These are phyloP conservation scores for Gymnopithys bicolor DNA, from an alignment of 2,797 vertebrate genomes.

Conservation along the genomic window DNA sequence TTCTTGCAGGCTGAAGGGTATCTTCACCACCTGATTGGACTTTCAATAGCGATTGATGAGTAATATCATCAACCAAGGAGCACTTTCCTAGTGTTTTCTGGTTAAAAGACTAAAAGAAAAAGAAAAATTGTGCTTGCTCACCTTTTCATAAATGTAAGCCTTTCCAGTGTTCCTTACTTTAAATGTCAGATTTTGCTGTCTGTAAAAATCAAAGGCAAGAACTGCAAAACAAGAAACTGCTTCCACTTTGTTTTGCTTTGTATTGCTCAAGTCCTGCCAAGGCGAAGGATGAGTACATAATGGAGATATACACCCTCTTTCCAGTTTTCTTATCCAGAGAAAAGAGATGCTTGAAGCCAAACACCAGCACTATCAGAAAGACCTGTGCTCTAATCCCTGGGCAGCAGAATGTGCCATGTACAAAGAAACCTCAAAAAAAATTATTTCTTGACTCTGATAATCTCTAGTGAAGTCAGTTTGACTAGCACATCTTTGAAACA, in stretches of 20 bases:
- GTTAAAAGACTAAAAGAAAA: not conserved
- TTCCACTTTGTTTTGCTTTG: not conserved
- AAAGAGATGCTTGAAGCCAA: not conserved
- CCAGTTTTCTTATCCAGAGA: not conserved
- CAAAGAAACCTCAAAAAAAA: not conserved
- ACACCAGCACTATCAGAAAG: not conserved
- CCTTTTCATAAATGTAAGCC: not conserved
- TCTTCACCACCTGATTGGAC: constrained; percentile 73
- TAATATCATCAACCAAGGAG: constrained; percentile 18
- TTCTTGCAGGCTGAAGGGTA: constrained; percentile 78
- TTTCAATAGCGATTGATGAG: constrained; percentile 76
- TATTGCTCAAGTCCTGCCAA: not conserved
- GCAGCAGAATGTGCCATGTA: not conserved
- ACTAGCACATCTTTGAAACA: not conserved
- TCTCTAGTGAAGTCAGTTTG: not conserved
- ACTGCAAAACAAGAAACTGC: not conserved
- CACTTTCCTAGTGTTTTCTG: not conserved
- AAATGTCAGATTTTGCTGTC: not conserved
- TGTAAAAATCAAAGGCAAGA: not conserved
- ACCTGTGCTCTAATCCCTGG: not conserved
- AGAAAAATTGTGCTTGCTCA: not conserved
- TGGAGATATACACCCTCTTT: not conserved
- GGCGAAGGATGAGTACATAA: not conserved
- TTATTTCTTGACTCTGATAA: not conserved
- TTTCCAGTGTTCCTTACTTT: not conserved